Base-by-base conservation (phyloP, 92 coral and sea anemone genomes). In the Parazoanthus darwini region DNA sequence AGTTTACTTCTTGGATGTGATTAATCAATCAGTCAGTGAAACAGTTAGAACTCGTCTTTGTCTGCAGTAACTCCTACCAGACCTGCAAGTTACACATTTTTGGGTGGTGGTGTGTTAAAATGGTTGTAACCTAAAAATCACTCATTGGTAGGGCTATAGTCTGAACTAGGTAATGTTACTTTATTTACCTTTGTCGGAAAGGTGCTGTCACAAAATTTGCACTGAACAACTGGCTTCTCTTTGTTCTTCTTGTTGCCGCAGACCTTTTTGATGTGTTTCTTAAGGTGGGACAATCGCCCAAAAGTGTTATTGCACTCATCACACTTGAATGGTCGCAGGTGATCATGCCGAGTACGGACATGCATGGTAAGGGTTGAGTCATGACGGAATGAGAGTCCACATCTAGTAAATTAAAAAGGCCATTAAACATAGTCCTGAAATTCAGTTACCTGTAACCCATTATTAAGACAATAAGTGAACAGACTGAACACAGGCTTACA, bases 301-400 rank as follows among this genome's bases (percentile, higher is more conserved):
- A 97, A 97, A 22, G 98, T 94, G 91, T 94, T 96, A 23, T 95
- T 98, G 77, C 99, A 97, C 87, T 95, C 98, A 1, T 93, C 96
- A 77, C 99, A 97, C 93, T 97, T 97, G 92, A 97, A 97, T 72
- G 99, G 99, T 35, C 99, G 93, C 87, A 95, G 93, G 90, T 97
- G 98, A 73, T 97, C 99, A 82, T 97, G 99, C 8, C 99, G 96
- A 35, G 99, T 97, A 80, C 99, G 95, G 58, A 97, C 89, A 81
- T 97, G 99, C 99, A 97, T 97, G 44, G 99, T 97, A 20, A 97
- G 92, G 14, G 99, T 97, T 88, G 99, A 97, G 90, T 97, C 99
- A 80, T 97, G 99, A 33, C 99, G 99, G 93, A 97, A 97, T 36
- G 99, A 88, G 65, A 96, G 90, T 42, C 96, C 98, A 80, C 99